Percentiles rank a stretch among this genome's conserved stretches.
phyloP scores from a whole-genome alignment of 2,888 invertebrate genomes.

The Lycophotia porphyrea region DNA sequence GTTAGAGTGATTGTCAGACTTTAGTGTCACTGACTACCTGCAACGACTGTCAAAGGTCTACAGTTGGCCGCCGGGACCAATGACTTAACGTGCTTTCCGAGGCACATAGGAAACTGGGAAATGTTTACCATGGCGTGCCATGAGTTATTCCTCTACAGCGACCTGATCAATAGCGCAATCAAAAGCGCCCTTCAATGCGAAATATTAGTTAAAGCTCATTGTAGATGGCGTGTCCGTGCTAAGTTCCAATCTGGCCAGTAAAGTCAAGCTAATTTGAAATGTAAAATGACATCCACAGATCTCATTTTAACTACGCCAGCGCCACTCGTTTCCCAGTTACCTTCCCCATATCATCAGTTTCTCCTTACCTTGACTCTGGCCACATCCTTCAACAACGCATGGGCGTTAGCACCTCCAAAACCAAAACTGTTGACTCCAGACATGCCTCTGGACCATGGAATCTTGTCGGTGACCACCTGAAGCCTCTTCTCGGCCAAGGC shows the following conservation, averaged over 20 bases:
- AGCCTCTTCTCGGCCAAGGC: slow-evolving; percentile 91
- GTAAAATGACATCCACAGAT: background rate
- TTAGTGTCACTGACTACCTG: too few relatives aligned
- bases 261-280: background rate
- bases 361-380: slow-evolving; percentile 88
- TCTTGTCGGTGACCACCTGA: slow-evolving; percentile 93
- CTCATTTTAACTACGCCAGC: background rate
- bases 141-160: too few relatives aligned
- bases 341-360: background rate
- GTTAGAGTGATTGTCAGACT: too few relatives aligned
- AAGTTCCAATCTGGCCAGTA: too few relatives aligned
- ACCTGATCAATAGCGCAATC: too few relatives aligned
- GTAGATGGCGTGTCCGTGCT: background rate
- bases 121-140: background rate
- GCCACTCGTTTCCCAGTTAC: background rate
- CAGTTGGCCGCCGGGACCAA: too few relatives aligned
- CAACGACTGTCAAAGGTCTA: too few relatives aligned
- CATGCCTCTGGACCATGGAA: slow-evolving; percentile 93
- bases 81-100: too few relatives aligned
- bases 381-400: slow-evolving; percentile 92
- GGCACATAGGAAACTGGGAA: too few relatives aligned
- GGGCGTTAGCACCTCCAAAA: slow-evolving; percentile 97
- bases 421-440: slow-evolving; percentile 97
- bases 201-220: background rate
- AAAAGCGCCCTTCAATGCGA: too few relatives aligned